phyloP scores from a whole-genome alignment of 1,140 invertebrate species.

The Drosophila mojavensis region DNA sequence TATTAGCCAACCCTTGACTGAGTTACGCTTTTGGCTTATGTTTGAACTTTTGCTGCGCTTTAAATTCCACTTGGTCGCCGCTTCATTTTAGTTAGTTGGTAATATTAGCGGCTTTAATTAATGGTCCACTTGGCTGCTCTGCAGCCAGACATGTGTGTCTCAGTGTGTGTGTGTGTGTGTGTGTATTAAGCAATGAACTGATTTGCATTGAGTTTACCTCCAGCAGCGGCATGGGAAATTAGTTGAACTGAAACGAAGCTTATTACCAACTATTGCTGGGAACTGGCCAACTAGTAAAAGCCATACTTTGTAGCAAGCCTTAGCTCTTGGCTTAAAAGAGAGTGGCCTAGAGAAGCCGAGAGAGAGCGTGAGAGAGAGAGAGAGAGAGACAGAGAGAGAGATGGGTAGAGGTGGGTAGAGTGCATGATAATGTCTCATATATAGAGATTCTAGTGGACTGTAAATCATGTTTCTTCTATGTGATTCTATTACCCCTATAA shows the following conservation, averaged over 20 bases:
- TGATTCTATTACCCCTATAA: too few species aligned
- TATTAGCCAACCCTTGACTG: slow-evolving; percentile 16
- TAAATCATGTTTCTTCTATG: too few species aligned
- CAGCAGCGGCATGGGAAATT: slow-evolving; percentile 58
- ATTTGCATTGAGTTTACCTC: slow-evolving; percentile 58
- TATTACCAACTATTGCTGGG: slow-evolving; percentile 36
- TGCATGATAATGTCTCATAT: too few species aligned
- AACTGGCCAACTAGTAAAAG: slow-evolving; percentile 13
- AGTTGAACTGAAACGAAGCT: slow-evolving; percentile 43
- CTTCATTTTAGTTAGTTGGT: slow-evolving; percentile 59
- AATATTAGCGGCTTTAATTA: slow-evolving; percentile 80
- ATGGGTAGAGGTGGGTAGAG: too few species aligned
- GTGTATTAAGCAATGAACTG: slow-evolving; percentile 59
- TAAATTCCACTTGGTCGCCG: slow-evolving; percentile 36
- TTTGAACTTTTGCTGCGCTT: slow-evolving; percentile 56
- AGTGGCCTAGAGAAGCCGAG: too few species aligned
- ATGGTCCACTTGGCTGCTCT: slow-evolving; percentile 41
- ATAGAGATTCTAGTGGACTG: too few species aligned
- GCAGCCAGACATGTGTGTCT: not conserved
- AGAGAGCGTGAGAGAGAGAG: not conserved
- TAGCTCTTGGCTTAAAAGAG: not conserved
- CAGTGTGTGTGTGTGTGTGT: slow-evolving; percentile 9
- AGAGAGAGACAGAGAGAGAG: not conserved
- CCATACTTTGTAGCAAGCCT: not conserved
- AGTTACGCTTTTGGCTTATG: slow-evolving; percentile 67